Conservation (phyloP, 2,113 vertebrate species). For the Tamias sibiricus region DNA sequence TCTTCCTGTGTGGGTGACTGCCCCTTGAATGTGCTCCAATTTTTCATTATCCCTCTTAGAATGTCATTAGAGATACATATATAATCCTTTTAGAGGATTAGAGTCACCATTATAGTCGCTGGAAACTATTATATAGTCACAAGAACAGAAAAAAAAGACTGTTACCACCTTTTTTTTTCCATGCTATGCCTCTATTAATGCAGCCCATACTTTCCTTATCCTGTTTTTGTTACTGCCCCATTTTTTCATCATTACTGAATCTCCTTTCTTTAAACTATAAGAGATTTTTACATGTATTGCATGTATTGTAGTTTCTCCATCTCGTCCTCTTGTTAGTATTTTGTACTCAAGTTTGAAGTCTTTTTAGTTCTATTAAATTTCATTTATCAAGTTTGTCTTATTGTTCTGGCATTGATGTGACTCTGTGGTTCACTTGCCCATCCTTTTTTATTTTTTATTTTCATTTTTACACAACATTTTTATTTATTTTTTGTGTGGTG, state of each 20-base stretch:
- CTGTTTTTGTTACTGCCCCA: not conserved
- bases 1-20: not conserved
- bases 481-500: too few species aligned
- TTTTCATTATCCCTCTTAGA: not conserved
- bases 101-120: not conserved
- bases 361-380: conserved; percentile 10
- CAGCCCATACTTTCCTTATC: not conserved
- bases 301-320: not conserved
- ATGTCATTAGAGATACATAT: not conserved
- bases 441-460: too few species aligned
- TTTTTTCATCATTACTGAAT: not conserved
- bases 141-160: not conserved
- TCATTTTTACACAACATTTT: too few species aligned
- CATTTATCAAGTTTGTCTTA: not conserved
- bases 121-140: not conserved
- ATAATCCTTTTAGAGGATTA: not conserved
- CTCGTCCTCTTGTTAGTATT: not conserved
- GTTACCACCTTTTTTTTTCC: not conserved
- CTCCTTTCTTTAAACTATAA: not conserved
- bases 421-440: not conserved
- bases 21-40: not conserved
- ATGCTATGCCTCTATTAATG: not conserved
- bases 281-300: not conserved
- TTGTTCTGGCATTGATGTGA: not conserved
- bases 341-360: not conserved